Percentiles rank a stretch among this genome's conserved stretches.
Evolutionary conservation across 2,797 vertebrate genomes (phyloP).

Genomic region (Sus cebifrons): DNA sequence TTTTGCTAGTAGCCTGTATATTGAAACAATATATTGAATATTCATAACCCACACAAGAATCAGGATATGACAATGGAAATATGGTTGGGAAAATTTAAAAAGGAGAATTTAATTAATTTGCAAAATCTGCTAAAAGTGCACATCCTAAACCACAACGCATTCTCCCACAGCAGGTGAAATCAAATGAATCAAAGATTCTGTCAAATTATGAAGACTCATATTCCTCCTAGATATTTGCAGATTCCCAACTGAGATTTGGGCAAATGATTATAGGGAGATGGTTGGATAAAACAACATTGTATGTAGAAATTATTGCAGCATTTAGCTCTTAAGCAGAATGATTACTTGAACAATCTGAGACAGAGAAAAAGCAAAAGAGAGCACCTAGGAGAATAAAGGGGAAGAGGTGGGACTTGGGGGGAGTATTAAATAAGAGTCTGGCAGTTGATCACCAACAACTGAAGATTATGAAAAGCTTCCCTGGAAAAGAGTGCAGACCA

Average conservation of each 20-base stretch:
- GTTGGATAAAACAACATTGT: background rate
- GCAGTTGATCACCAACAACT: background rate
- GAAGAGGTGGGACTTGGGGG: background rate
- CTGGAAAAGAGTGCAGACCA: background rate
- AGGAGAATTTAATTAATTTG: conserved; percentile 49
- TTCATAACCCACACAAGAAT: conserved; percentile 11
- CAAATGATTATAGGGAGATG: background rate
- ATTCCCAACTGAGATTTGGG: background rate
- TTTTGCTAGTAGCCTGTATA: conserved; percentile 34
- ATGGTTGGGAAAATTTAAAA: background rate
- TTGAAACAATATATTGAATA: conserved; percentile 39
- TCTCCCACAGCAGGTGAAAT: background rate
- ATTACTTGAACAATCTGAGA: background rate
- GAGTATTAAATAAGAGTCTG: background rate
- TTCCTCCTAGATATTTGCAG: background rate
- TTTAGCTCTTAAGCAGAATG: background rate
- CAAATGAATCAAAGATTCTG: conserved; percentile 3
- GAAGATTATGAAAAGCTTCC: background rate
- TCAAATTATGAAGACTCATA: background rate
- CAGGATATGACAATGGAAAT: background rate
- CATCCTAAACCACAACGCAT: background rate
- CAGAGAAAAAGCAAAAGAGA: background rate
- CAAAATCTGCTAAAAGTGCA: conserved; percentile 31
- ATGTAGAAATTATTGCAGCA: background rate
- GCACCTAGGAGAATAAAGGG: background rate